These are phyloP conservation scores for Cremastinae sp. DNA, from an alignment of 2,888 invertebrate species.

Conservation along the genomic window DNA sequence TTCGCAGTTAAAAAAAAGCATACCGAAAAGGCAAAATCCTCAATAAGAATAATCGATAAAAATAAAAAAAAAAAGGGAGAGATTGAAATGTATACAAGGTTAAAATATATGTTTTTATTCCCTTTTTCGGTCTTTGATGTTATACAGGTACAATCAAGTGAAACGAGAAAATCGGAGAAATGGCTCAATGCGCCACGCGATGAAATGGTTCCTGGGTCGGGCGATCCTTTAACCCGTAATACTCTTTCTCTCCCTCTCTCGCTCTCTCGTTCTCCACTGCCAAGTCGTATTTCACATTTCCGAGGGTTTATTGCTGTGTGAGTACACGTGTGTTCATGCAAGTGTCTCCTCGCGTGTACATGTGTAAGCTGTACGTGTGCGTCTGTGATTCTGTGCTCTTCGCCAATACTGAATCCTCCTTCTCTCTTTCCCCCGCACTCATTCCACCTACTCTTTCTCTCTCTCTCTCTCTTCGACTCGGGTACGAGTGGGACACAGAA, in stretches of 20 bases:
- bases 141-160: slow-evolving; percentile 8
- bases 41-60: too few species aligned
- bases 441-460: too few species aligned
- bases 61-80: slow-evolving; percentile 1
- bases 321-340: too few species aligned
- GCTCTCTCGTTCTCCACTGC: slow-evolving; percentile 50
- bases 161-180: slow-evolving; percentile 39
- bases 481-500: slow-evolving; percentile 15
- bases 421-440: not conserved
- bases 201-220: slow-evolving; percentile 48
- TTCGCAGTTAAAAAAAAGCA: too few species aligned
- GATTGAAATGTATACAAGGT: not conserved
- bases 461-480: slow-evolving; percentile 12
- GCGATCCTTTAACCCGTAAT: slow-evolving; percentile 52
- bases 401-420: not conserved
- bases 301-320: not conserved
- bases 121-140: slow-evolving; percentile 10
- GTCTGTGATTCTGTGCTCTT: not conserved
- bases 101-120: slow-evolving; percentile 6
- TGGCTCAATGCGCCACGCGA: slow-evolving; percentile 35
- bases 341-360: too few species aligned
- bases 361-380: too few species aligned
- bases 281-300: slow-evolving; percentile 58
- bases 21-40: too few species aligned
- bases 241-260: slow-evolving; percentile 53